These are phyloP conservation scores for Alca torda DNA, from an alignment of 2,797 vertebrate species.

Conservation along the genomic window DNA sequence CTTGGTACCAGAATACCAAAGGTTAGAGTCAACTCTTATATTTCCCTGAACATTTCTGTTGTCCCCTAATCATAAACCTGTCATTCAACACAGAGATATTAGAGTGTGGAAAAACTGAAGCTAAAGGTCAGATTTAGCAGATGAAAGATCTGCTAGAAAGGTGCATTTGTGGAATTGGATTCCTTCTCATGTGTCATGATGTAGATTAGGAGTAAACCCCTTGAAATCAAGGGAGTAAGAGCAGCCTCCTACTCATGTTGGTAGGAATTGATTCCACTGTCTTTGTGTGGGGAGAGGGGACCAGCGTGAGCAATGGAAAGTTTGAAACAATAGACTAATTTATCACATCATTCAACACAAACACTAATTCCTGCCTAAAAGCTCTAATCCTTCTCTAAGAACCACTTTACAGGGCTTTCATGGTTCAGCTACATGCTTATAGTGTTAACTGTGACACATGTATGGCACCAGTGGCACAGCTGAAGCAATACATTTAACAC, in stretches of 20 bases:
- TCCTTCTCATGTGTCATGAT: neutral
- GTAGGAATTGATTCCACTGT: neutral
- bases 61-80: conserved; percentile 39
- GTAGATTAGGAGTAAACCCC: neutral
- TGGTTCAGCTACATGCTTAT: neutral
- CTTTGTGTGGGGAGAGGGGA: neutral
- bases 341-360: neutral
- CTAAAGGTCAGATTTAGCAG: conserved; percentile 20
- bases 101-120: conserved; percentile 30
- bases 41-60: conserved; percentile 11
- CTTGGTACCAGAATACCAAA: neutral
- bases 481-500: neutral
- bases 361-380: neutral
- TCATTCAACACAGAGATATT: conserved; percentile 15
- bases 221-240: neutral
- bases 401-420: neutral
- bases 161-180: neutral
- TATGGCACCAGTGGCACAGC: neutral
- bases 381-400: neutral
- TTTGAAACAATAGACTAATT: neutral
- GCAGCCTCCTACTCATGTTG: neutral
- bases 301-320: neutral
- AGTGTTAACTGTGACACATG: neutral
- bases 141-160: neutral
- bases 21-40: neutral